Evolutionary conservation across 2,888 invertebrate genomes (phyloP), one percentile per base, ranked within the genome.

Genomic region (Harmothoe impar): DNA sequence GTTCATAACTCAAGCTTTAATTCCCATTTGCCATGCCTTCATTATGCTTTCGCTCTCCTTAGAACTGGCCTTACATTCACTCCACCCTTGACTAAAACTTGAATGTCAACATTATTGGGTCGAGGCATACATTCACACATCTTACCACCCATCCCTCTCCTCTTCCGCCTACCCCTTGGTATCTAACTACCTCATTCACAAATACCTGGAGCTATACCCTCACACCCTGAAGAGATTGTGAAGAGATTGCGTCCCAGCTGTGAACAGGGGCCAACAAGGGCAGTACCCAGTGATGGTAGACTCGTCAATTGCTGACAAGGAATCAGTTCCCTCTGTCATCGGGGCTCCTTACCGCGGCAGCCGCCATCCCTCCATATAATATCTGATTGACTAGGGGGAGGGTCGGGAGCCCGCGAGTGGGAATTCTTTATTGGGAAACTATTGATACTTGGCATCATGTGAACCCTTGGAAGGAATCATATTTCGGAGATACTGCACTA

Each of bases 381-480:
- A 15, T 72, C n/a, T 72, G 72, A 72, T 25, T 72, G 72, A 29
- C 72, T 43, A 7, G 3, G 72, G 25, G 72, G 72, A 29, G 29
- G 72, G 0, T 3, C 1, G 29, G 29, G 72, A 62, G 62, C 1
- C 3, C 5, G 62, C n/a, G 15, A 62, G n/a, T n/a, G 62, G 62
- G 62, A n/a, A 15, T 62, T 72, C 72, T 29, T 25, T 23, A 72
- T 72, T 72, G 25, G 72, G 72, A 25, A 7, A 72, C 25, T 25
- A 72, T 72, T 72, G 72, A 72, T 72, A 72, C 72, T 72, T 72
- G 72, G 72, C 72, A 72, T 25, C n/a, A 12, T 20, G n/a, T 20
- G 10, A n/a, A 3, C 62, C 62, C 62, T n/a, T n/a, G 15, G 3
- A 7, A n/a, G 23, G 62, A 20, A 62, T 20, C 62, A 62, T n/a